Evolutionary conservation across 2,888 invertebrate genomes (phyloP).

Genomic region (Macropis europaea): DNA sequence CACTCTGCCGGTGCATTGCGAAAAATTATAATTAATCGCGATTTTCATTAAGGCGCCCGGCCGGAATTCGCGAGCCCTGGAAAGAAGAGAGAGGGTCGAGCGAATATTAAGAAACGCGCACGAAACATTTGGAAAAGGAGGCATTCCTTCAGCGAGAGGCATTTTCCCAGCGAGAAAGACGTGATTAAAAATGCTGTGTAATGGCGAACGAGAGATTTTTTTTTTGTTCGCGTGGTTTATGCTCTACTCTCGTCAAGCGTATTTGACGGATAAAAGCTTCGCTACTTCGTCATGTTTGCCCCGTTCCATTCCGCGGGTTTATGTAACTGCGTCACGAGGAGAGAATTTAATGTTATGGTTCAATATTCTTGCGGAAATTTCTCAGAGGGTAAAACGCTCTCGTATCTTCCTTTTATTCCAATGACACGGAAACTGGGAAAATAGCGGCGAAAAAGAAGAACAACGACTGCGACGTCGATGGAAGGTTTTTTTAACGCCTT

Average conservation of each 20-base stretch:
- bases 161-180: constrained; percentile 11
- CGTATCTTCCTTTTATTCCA: not conserved
- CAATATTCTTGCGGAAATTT: constrained; percentile 37
- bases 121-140: constrained; percentile 18
- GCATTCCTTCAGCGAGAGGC: constrained; percentile 11
- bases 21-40: constrained; percentile 45
- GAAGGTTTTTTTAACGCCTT: too few relatives aligned
- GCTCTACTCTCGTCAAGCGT: constrained; percentile 1
- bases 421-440: not conserved
- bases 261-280: constrained; percentile 25
- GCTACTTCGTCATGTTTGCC: constrained; percentile 42
- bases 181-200: constrained; percentile 25
- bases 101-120: constrained; percentile 13
- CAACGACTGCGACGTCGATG: not conserved
- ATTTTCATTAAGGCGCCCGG: constrained; percentile 33
- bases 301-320: constrained; percentile 33
- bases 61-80: constrained; percentile 11
- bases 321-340: constrained; percentile 36
- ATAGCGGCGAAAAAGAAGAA: not conserved
- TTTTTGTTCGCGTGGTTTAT: constrained; percentile 16
- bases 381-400: constrained; percentile 21
- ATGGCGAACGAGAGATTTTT: constrained; percentile 14
- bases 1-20: constrained; percentile 15
- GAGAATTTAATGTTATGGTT: constrained; percentile 44
- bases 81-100: not conserved